These are phyloP conservation scores for Prionailurus viverrinus DNA, from an alignment of 2,113 vertebrate genomes.

Conservation along the genomic window DNA sequence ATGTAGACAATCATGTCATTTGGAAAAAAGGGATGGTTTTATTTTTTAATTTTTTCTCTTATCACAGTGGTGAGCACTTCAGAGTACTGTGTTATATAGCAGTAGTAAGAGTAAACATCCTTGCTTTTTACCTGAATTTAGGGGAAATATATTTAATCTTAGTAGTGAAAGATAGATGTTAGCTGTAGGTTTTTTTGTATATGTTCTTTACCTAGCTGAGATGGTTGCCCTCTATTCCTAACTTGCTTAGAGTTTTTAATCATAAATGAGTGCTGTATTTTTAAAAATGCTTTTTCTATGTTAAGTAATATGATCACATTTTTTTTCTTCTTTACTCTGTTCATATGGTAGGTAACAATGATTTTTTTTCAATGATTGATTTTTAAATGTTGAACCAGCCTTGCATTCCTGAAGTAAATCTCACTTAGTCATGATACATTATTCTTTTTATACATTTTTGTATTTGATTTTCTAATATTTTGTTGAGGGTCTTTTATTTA, in stretches of 20 bases:
- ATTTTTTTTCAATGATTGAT: neutral
- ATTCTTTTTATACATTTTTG: neutral
- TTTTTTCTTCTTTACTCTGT: neutral
- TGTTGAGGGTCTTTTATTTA: neutral
- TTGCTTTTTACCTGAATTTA: neutral
- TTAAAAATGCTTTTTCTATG: neutral
- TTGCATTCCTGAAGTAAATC: neutral
- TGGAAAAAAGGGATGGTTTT: neutral
- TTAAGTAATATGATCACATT: neutral
- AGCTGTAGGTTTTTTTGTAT: neutral
- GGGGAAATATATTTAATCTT: neutral
- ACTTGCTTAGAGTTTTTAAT: slow-evolving; percentile 21
- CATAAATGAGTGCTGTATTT: neutral
- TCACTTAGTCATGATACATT: neutral
- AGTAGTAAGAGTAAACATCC: neutral
- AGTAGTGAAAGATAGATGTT: neutral
- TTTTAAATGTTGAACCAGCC: neutral
- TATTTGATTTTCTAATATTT: neutral
- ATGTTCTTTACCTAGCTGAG: neutral
- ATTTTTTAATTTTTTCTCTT: neutral
- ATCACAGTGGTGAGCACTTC: neutral
- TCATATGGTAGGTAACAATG: neutral
- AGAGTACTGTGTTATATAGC: neutral
- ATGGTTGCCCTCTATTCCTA: neutral
- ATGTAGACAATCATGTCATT: neutral